Percentiles rank a stretch among this genome's conserved stretches.
Conservation (phyloP, 1,140 invertebrate genomes). For the Plectrocnemia conspersa region DNA sequence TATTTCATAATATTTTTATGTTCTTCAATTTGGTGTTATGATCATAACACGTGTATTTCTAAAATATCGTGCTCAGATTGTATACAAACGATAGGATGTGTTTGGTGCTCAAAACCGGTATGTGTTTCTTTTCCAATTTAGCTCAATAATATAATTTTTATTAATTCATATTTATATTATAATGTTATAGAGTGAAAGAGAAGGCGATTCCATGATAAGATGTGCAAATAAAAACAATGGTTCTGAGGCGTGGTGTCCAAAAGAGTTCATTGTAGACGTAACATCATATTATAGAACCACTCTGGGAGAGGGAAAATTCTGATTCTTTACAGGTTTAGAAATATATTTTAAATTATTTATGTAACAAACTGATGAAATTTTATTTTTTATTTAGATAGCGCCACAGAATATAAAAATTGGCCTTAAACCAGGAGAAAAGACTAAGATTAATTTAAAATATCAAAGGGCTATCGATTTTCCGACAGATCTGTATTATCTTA, state of each 20-base stretch:
- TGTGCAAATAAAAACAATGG: too few species aligned
- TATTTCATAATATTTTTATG: too few species aligned
- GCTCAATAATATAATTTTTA: not conserved
- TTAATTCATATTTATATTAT: not conserved
- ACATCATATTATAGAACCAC: not conserved
- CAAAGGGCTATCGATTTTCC: conserved; percentile 73
- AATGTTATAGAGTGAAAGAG: not conserved
- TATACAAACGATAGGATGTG: conserved; percentile 9
- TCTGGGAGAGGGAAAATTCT: too few species aligned
- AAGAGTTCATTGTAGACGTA: not conserved
- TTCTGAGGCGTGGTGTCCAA: too few species aligned
- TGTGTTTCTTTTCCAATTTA: too few species aligned
- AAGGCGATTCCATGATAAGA: too few species aligned
- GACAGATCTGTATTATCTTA: conserved; percentile 83
- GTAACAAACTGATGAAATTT: too few species aligned
- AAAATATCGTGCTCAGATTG: conserved; percentile 8
- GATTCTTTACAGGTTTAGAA: too few species aligned
- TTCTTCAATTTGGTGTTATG: too few species aligned
- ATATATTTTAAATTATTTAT: too few species aligned
- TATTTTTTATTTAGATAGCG: conserved; percentile 6
- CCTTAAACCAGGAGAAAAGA: conserved; percentile 13
- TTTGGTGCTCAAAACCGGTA: conserved; percentile 8
- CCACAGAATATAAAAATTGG: conserved; percentile 2
- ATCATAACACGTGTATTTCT: too few species aligned
- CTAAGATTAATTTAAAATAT: conserved; percentile 44